Evolutionary conservation across 2,888 invertebrate genomes (phyloP).

Genomic region (Frankliniella intonsa): DNA sequence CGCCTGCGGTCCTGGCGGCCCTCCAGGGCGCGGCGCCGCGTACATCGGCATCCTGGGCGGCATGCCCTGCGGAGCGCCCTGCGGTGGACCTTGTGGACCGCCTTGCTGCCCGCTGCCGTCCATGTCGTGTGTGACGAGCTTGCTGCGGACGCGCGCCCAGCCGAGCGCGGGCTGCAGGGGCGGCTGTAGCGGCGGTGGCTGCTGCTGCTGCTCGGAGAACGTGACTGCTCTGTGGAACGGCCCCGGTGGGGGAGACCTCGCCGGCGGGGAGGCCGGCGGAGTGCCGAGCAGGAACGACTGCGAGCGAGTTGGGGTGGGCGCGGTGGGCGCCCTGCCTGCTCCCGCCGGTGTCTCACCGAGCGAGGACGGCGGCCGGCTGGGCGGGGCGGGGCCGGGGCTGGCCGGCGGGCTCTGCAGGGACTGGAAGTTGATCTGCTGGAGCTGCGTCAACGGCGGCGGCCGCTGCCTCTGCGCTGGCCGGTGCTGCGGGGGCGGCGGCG

Average conservation of each 20-base stretch:
- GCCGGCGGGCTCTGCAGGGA: neutral
- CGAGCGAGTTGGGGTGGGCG: neutral
- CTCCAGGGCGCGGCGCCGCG: neutral
- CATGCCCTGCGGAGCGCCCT: neutral
- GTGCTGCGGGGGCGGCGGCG: neutral
- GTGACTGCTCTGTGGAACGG: neutral
- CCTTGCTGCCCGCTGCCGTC: neutral
- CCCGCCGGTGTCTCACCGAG: neutral
- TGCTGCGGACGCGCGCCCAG: constrained; percentile 13
- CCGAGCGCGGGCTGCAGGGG: constrained; percentile 11
- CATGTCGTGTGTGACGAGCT: constrained; percentile 17
- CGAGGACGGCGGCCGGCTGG: neutral
- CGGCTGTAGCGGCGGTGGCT: neutral
- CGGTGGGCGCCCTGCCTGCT: neutral
- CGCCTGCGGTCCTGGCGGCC: neutral
- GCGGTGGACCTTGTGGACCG: neutral
- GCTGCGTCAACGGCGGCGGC: neutral
- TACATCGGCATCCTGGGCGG: constrained; percentile 16
- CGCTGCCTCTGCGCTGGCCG: neutral
- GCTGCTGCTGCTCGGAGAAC: constrained; percentile 4
- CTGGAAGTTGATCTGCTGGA: neutral
- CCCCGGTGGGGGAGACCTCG: neutral
- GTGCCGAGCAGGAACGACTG: constrained; percentile 19
- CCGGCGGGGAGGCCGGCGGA: neutral
- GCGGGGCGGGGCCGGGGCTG: neutral